These are phyloP conservation scores for Tachycineta bicolor DNA, from an alignment of 2,113 vertebrate genomes.

Conservation along the genomic window DNA sequence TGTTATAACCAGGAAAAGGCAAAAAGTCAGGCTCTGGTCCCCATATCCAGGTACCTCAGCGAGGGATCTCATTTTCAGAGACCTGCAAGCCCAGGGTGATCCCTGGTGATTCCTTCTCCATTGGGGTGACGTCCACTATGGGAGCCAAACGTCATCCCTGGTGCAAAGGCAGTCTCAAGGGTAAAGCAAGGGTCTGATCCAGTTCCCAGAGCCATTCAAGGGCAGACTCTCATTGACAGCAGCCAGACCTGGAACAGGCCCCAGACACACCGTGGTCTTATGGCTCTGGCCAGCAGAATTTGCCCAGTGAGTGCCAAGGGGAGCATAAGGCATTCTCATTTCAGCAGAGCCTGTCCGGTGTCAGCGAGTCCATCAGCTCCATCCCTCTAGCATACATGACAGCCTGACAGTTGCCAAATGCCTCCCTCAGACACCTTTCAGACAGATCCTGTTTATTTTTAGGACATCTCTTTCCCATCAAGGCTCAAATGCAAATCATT, in stretches of 20 bases:
- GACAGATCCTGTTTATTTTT: slow-evolving; percentile 65
- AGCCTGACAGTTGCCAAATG: slow-evolving; percentile 57
- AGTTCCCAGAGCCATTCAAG: neutral
- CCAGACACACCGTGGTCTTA: neutral
- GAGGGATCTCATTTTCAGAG: neutral
- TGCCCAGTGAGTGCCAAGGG: slow-evolving; percentile 34
- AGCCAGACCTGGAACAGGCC: slow-evolving; percentile 25
- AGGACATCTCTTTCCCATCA: slow-evolving; percentile 46
- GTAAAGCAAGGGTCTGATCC: neutral
- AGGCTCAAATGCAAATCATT: neutral
- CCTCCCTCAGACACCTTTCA: slow-evolving; percentile 69
- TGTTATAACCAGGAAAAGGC: neutral
- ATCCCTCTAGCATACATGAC: slow-evolving; percentile 11
- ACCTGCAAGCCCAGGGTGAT: neutral
- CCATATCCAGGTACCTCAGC: neutral
- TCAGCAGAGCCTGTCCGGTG: slow-evolving; percentile 35
- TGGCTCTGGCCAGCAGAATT: neutral
- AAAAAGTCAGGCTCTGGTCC: neutral
- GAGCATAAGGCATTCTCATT: slow-evolving; percentile 20
- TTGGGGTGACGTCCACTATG: neutral
- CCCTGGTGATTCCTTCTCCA: neutral
- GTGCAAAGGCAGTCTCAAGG: neutral
- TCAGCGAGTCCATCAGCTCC: slow-evolving; percentile 25
- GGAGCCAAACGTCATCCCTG: neutral
- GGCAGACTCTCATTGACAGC: neutral